These are phyloP conservation scores for Ophion slaviceki DNA, from an alignment of 2,888 invertebrate species.

Conservation along the genomic window DNA sequence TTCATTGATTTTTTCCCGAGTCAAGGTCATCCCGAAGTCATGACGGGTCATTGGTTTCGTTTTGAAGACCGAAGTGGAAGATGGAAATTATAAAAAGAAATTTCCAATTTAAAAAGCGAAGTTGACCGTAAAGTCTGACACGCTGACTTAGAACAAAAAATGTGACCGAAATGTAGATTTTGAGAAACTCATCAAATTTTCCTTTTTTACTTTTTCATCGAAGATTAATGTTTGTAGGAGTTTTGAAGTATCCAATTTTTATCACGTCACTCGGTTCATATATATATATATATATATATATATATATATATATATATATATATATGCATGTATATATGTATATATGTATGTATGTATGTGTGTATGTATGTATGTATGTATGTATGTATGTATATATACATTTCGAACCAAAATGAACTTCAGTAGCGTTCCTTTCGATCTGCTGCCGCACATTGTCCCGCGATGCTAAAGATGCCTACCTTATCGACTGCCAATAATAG, in stretches of 20 bases:
- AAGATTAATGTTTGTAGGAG: not conserved
- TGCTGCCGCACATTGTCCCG: not conserved
- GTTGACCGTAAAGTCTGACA: no score
- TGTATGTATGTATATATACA: no score
- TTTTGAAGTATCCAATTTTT: not conserved
- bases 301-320: no score
- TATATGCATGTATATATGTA: no score
- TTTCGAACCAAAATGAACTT: not conserved
- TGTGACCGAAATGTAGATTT: not conserved
- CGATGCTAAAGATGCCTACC: not conserved
- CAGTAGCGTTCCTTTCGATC: not conserved
- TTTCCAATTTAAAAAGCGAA: no score
- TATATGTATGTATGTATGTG: no score
- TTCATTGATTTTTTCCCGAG: not conserved
- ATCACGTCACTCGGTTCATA: not conserved
- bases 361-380: no score
- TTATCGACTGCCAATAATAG: not conserved
- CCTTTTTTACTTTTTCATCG: not conserved
- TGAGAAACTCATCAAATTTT: not conserved
- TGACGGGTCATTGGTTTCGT: not conserved
- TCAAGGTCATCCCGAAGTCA: not conserved
- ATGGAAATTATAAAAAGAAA: no score
- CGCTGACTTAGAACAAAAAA: not conserved
- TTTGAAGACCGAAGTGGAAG: no score
- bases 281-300: not conserved